Evolutionary conservation across 1,140 invertebrate species (phyloP).

Genomic region (Macrostomum lignano): DNA sequence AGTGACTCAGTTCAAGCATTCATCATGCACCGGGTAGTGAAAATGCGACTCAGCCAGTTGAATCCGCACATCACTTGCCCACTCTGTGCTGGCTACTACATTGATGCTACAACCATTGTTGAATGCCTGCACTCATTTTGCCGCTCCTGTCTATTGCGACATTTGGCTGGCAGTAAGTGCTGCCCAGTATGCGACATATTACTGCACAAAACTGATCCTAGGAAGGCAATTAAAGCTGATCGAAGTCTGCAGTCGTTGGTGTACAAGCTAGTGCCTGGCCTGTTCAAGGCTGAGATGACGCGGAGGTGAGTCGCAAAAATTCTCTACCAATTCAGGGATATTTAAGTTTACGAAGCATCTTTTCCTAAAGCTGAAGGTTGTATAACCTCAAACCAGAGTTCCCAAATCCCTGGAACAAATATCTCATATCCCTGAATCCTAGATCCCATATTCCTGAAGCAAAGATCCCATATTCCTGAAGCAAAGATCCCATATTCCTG

Average conservation of each 20-base stretch:
- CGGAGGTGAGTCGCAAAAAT: conserved; percentile 46
- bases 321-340: conserved; percentile 35
- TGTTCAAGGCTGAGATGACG: conserved; percentile 62
- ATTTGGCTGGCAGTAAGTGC: conserved; percentile 21
- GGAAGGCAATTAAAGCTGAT: conserved; percentile 31
- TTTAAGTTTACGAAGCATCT: no score
- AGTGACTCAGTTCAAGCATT: no score
- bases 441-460: no score
- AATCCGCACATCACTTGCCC: conserved; percentile 76
- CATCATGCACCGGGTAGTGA: no score
- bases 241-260: conserved; percentile 75
- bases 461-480: no score
- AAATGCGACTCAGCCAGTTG: no score
- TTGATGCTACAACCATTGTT: conserved; percentile 81
- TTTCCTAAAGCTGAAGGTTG: no score
- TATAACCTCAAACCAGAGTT: conserved; percentile 35
- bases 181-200: conserved; percentile 26
- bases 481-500: no score
- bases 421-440: no score
- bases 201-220: conserved; percentile 23
- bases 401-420: no score
- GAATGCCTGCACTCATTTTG: conserved; percentile 75
- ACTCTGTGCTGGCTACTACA: conserved; percentile 75
- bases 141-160: conserved; percentile 23
- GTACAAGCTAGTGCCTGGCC: conserved; percentile 68